Conservation (phyloP, 2,113 vertebrate species). For the Aplodontia rufa region DNA sequence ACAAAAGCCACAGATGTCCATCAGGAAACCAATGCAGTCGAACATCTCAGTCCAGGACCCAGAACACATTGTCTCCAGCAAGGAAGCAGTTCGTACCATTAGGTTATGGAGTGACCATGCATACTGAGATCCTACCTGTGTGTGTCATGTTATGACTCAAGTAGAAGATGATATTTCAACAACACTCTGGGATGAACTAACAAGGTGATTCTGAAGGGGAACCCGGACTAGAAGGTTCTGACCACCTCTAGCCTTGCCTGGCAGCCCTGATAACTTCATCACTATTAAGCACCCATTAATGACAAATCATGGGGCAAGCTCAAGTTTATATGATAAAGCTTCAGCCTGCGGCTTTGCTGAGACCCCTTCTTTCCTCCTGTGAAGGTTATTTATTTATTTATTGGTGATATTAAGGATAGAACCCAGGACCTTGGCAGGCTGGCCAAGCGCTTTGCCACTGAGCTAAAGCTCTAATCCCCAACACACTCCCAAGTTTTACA, state of each 20-base stretch:
- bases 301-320: neutral
- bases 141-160: neutral
- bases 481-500: neutral
- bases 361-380: too few species aligned
- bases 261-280: neutral
- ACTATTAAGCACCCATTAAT: too few species aligned
- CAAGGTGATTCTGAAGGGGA: neutral
- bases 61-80: neutral
- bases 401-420: neutral
- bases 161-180: neutral
- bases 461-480: neutral
- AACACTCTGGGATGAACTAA: neutral
- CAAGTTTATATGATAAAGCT: neutral
- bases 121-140: neutral
- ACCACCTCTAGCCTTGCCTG: neutral
- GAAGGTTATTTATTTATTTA: neutral
- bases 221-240: neutral
- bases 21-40: rapidly evolving
- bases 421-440: neutral
- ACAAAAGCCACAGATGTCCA: neutral
- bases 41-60: neutral
- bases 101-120: too few species aligned
- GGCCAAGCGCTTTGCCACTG: neutral
- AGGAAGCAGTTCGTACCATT: neutral
- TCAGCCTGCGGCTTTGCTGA: neutral